Conservation (phyloP, 2,888 invertebrate genomes). For the Anoplius nigerrimus region DNA sequence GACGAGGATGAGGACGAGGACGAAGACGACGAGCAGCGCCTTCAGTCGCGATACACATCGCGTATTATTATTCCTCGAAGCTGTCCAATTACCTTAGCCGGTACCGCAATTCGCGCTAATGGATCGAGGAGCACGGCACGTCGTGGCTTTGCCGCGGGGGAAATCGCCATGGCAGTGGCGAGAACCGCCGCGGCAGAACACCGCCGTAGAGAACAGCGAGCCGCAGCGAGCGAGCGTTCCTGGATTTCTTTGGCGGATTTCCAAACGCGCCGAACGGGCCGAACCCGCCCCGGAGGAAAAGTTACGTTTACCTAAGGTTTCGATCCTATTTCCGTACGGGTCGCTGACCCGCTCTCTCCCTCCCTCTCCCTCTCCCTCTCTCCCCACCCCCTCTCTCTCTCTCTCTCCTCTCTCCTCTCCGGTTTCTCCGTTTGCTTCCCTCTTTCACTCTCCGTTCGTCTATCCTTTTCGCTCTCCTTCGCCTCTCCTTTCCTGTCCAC, state of each 20-base stretch:
- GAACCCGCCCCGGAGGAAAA: constrained; percentile 64
- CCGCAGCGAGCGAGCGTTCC: constrained; percentile 45
- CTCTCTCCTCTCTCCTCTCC: constrained; percentile 16
- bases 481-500: not conserved
- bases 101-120: constrained; percentile 55
- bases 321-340: constrained; percentile 71
- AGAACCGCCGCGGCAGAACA: too few species aligned
- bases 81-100: constrained; percentile 56
- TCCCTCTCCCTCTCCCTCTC: constrained; percentile 15
- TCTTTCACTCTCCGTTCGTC: constrained; percentile 20
- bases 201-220: constrained; percentile 7
- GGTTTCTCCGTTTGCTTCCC: constrained; percentile 24
- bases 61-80: constrained; percentile 56
- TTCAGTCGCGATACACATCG: constrained; percentile 46
- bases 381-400: constrained; percentile 9
- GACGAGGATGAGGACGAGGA: too few species aligned
- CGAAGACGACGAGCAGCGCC: constrained; percentile 1
- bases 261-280: constrained; percentile 66
- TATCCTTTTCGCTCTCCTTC: not conserved
- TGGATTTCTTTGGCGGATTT: constrained; percentile 68
- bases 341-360: constrained; percentile 58
- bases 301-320: constrained; percentile 71
- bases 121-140: constrained; percentile 55
- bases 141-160: constrained; percentile 44
- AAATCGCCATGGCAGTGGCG: constrained; percentile 54